Evolutionary conservation across 2,113 vertebrate species (phyloP), one percentile per base, ranked within the genome.

Genomic region (Python bivittatus): DNA sequence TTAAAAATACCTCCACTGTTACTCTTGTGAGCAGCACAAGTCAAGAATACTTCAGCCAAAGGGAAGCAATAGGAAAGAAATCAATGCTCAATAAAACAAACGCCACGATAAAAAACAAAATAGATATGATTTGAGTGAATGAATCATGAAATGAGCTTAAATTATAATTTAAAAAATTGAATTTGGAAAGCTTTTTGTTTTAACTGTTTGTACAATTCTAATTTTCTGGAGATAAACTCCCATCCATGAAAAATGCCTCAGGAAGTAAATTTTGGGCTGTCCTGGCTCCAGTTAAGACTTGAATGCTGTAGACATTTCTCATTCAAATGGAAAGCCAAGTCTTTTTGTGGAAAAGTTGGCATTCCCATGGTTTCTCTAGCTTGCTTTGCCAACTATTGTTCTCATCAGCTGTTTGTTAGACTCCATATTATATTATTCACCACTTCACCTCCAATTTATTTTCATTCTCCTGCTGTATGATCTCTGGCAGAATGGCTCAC

Each of bases 361-460:
- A 90, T 90, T 61, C 56, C 7, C 56, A 54, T 86, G 68, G 33
- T 33, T 58, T 83, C 17, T 48, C 38, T 84, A 27, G 3, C 13
- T 61, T 64, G 58, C 53, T 8, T 84, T 1, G 5, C 60, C 94
- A 94, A 5, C 2, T 56, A 87, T 33, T 25, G 88, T 79, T 29
- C 90, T 90, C 96, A 90, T 64, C 54, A 88, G 92, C 3, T 79
- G 2, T 93, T 93, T 48, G 33, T 86, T 94, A 57, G 3, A 92
- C 0, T 94, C 88, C 84, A 90, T 68, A 44, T 94, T 91, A 91
- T 94, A 91, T 95, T 72, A 93, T 95, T 95, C 93, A 87, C 92
- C 38, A 92, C 89, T 94, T 94, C 92, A 57, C n/a, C 84, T 10
- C 72, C 2, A 17, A 91, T 84, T 0, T 72, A 25, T 95, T 92